Base-by-base conservation (phyloP, 2,113 vertebrate genomes). In the Centropus unirufus region DNA sequence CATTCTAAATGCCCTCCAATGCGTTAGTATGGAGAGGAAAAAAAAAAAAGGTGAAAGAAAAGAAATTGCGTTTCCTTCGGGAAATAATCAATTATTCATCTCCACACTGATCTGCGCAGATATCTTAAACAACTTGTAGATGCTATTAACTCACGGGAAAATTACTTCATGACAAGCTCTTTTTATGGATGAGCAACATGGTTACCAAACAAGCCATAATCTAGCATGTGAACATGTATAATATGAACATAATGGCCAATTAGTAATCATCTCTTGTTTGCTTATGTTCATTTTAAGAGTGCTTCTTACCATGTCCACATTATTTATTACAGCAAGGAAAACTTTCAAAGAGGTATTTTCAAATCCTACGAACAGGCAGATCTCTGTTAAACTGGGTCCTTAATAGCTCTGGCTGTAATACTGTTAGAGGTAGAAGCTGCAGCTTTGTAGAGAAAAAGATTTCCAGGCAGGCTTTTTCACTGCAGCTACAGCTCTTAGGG, bases 171-270 rank as follows among this genome's bases (percentile, higher is more conserved):
- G 47, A 47, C 16, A 64, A 76, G 49, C 34, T 49, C 39, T n/a
- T 49, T 42, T 46, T 74, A 46, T 0, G 2, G 64, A 34, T 1
- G 1, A 23, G 27, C 1, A 64, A 67, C 20, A 21, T 47, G 47
- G 47, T 47, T 21, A 47, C 47, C 47, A 46, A 61, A 51, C 36
- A 11, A 26, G 22, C 26, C 51, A 40, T 15, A 54, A 81, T 68
- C 52, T 17, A 57, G 19, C 36, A 55, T 15, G 19, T 34, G 59
- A 77, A 57, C 5, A 26, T 5, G 7, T 7, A n/a, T 20, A 22
- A 75, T 1, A 9, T 7, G 51, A 57, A 18, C 6, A 44, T 19
- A 54, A 42, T 3, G 11, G 57, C 29, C 32, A n/a, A 10, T 32
- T 26, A 47, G 18, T 24, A 29, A 67, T 36, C 17, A 52, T 24